These are phyloP conservation scores for Syngnathus acus DNA, from an alignment of 2,797 vertebrate genomes.

Conservation along the genomic window DNA sequence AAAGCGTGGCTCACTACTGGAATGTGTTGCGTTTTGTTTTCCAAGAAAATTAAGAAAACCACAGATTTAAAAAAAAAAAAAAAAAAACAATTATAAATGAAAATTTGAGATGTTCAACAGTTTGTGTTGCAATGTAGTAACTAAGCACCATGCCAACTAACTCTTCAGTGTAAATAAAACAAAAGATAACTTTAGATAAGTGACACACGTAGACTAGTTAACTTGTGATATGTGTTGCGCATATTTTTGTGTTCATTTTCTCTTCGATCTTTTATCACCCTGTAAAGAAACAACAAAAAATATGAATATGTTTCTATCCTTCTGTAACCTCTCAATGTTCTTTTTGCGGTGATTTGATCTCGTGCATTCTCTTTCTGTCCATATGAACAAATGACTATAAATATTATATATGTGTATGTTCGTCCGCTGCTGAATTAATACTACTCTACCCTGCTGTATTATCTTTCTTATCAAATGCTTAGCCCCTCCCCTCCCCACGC, in stretches of 20 bases:
- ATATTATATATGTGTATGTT: conserved; percentile 76
- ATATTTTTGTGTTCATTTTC: conserved; percentile 78
- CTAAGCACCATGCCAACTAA: conserved; percentile 77
- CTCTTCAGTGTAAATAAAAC: conserved; percentile 75
- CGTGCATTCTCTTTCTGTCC: conserved; percentile 74
- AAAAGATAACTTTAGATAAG: conserved; percentile 70
- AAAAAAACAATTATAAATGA: conserved; percentile 37
- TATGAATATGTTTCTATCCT: conserved; percentile 65
- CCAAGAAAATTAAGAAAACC: conserved; percentile 61
- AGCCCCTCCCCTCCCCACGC: conserved; percentile 51
- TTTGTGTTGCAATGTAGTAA: conserved; percentile 76
- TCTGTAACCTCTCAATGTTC: conserved; percentile 72
- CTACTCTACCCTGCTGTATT: conserved; percentile 74
- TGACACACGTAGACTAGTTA: conserved; percentile 76
- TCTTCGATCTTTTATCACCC: conserved; percentile 66
- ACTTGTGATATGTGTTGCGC: conserved; percentile 73
- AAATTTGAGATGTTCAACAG: conserved; percentile 61
- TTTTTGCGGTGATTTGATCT: conserved; percentile 72
- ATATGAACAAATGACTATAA: conserved; percentile 77
- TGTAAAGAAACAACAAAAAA: conserved; percentile 58
- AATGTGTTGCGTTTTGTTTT: conserved; percentile 79
- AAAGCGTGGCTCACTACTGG: conserved; percentile 73
- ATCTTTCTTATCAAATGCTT: conserved; percentile 83
- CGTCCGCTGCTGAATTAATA: conserved; percentile 72
- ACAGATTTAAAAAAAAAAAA: conserved; percentile 30